phyloP scores from a whole-genome alignment of 1,140 invertebrate species.

The Harpegnathos saltator region DNA sequence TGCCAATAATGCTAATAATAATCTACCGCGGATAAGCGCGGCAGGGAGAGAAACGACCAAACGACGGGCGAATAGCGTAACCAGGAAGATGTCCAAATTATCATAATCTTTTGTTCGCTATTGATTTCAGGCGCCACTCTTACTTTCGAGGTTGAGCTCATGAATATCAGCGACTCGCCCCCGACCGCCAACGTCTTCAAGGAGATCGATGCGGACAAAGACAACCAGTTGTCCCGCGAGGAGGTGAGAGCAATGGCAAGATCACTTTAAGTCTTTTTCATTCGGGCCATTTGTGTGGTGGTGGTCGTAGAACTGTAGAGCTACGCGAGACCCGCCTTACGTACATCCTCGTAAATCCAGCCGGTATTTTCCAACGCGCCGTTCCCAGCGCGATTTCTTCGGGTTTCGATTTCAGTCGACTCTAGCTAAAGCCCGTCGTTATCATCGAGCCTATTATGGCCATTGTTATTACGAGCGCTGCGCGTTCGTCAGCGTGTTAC shows the following conservation, averaged over 20 bases:
- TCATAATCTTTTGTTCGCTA: slow-evolving; percentile 22
- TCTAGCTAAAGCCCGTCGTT: background rate
- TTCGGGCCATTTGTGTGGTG: slow-evolving; percentile 74
- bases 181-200: slow-evolving; percentile 97
- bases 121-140: slow-evolving; percentile 91
- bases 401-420: background rate
- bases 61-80: no score
- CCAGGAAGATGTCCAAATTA: background rate
- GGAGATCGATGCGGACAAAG: slow-evolving; percentile 95
- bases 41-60: no score
- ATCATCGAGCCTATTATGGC: no score
- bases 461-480: no score
- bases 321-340: background rate
- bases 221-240: slow-evolving; percentile 96
- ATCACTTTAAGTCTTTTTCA: slow-evolving; percentile 82
- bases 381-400: background rate
- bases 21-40: background rate
- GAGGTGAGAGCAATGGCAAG: slow-evolving; percentile 93
- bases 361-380: background rate
- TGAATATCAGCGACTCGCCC: slow-evolving; percentile 95
- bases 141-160: slow-evolving; percentile 96
- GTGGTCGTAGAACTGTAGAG: slow-evolving; percentile 64
- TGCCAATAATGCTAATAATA: background rate
- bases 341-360: background rate
- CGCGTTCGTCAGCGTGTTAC: no score